These are phyloP conservation scores for Sycophila sp. DNA, from an alignment of 1,140 invertebrate genomes.

Conservation along the genomic window DNA sequence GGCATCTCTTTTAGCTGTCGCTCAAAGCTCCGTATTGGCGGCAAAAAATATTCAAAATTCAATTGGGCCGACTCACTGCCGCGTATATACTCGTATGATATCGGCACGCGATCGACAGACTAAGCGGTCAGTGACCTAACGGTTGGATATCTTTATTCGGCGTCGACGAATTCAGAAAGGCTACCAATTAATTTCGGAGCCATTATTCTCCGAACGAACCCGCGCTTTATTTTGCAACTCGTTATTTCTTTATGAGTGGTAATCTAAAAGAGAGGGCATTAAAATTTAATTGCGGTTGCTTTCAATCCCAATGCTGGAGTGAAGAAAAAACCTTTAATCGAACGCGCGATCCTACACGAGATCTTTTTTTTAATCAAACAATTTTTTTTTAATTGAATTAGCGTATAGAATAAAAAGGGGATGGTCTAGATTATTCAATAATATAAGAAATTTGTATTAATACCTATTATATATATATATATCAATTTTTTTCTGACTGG, in stretches of 20 bases:
- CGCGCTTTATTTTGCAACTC: not conserved
- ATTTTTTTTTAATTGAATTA: not conserved
- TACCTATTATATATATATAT: not conserved
- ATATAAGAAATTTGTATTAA: not conserved
- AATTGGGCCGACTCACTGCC: no score
- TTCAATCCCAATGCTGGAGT: not conserved
- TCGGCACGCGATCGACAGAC: no score
- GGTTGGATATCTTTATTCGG: not conserved
- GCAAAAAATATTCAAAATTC: no score
- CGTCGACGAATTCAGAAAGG: not conserved
- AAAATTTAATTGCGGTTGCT: conserved; percentile 9
- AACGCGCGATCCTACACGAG: no score
- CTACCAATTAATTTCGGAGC: conserved; percentile 11
- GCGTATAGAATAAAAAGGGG: not conserved
- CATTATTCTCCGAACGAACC: conserved; percentile 43
- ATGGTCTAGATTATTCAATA: no score
- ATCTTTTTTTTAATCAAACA: not conserved
- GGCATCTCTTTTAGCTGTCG: no score
- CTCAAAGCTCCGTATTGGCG: no score
- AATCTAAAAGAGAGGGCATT: not conserved
- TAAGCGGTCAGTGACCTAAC: not conserved
- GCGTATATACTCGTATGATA: no score
- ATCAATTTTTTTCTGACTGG: no score
- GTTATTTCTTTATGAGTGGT: not conserved
- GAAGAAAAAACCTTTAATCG: not conserved